phyloP scores from a whole-genome alignment of 2,113 vertebrate genomes.

The Burhinus bistriatus region DNA sequence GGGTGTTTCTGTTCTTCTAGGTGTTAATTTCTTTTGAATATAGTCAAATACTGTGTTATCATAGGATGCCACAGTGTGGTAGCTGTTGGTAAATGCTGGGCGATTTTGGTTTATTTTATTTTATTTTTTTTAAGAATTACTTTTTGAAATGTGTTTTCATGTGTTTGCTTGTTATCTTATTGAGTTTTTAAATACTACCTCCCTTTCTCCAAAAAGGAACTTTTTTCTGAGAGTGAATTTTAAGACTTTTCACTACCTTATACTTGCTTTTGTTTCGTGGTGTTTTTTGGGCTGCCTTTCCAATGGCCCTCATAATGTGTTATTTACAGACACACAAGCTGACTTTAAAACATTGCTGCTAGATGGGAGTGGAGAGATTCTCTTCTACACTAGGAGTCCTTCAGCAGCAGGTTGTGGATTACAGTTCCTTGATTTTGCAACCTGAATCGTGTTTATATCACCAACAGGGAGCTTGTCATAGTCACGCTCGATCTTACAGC shows the following conservation, averaged over 20 bases:
- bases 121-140: background rate
- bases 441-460: background rate
- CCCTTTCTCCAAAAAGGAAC: background rate
- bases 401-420: background rate
- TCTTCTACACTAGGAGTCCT: background rate
- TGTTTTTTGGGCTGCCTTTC: background rate
- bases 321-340: background rate
- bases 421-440: background rate
- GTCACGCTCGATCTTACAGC: background rate
- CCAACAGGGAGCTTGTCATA: background rate
- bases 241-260: background rate
- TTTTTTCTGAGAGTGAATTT: background rate
- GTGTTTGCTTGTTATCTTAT: background rate
- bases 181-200: background rate
- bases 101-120: accelerated
- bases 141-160: background rate
- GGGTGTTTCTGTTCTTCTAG: background rate
- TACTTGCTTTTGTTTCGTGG: background rate
- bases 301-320: background rate
- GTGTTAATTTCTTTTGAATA: background rate
- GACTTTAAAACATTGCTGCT: background rate
- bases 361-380: background rate
- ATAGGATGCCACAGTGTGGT: conserved; percentile 38
- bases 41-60: background rate
- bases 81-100: background rate